Evolutionary conservation across 1,140 invertebrate genomes (phyloP).

Genomic region (Drosophila murphyi): DNA sequence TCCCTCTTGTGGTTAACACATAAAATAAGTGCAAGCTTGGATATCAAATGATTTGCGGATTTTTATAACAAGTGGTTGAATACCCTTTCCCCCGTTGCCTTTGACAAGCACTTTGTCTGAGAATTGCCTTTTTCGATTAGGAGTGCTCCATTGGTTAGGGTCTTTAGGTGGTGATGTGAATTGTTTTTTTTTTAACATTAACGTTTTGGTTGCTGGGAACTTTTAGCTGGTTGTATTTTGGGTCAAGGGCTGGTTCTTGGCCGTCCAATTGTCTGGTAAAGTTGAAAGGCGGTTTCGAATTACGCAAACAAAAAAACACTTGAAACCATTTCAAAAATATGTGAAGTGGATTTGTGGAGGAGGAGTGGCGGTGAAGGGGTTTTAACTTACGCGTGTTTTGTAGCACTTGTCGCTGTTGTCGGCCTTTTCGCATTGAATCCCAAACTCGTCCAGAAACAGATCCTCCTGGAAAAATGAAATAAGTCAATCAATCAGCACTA

Average conservation of each 20-base stretch:
- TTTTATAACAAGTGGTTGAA: constrained; percentile 38
- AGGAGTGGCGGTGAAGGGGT: background rate
- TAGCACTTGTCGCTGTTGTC: constrained; percentile 75
- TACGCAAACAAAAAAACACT: constrained; percentile 24
- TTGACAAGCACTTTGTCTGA: background rate
- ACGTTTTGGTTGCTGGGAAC: constrained; percentile 19
- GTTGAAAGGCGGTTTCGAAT: constrained; percentile 49
- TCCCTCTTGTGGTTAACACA: constrained; percentile 21
- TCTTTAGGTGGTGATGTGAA: background rate
- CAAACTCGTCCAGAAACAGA: constrained; percentile 76
- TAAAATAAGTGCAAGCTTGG: constrained; percentile 1
- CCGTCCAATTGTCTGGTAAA: constrained; percentile 54
- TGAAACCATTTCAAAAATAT: constrained; percentile 23
- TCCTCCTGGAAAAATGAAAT: constrained; percentile 68
- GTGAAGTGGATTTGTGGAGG: background rate
- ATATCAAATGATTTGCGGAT: constrained; percentile 28
- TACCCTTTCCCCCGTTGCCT: background rate
- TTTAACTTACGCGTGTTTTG: constrained; percentile 69
- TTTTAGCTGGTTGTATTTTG: constrained; percentile 8
- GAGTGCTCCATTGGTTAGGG: background rate
- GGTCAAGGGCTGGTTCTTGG: constrained; percentile 18
- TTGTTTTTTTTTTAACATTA: background rate
- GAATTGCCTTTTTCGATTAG: background rate
- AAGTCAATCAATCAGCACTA: constrained; percentile 32
- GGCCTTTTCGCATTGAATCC: constrained; percentile 69